Evolutionary conservation across 2,113 vertebrate species (phyloP).

Genomic region (Bujurquina vittata): DNA sequence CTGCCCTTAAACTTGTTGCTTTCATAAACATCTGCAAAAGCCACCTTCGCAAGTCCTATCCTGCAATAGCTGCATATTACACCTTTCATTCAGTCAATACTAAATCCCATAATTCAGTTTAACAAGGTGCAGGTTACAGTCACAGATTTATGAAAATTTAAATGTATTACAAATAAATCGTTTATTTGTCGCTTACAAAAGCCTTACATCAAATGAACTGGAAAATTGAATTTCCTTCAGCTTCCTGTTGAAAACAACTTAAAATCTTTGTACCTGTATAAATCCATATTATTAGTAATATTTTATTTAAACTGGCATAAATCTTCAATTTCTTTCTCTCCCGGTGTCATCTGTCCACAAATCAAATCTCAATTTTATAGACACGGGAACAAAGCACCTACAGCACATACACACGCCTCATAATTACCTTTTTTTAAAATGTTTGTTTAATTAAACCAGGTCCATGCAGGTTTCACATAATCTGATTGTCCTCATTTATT

Average conservation of each 20-base stretch:
- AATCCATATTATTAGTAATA: too few species aligned
- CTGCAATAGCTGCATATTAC: neutral
- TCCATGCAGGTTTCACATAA: neutral
- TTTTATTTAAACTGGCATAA: neutral
- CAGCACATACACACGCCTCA: neutral
- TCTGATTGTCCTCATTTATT: constrained; percentile 1
- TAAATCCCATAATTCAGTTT: neutral
- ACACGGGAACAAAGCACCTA: neutral
- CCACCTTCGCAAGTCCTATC: neutral
- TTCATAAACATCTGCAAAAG: too few species aligned
- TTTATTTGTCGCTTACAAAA: neutral
- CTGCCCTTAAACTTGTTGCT: neutral
- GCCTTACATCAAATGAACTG: neutral
- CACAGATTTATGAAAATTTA: neutral
- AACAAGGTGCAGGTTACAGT: neutral
- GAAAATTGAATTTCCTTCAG: neutral
- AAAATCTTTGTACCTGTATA: neutral
- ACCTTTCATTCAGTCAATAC: neutral
- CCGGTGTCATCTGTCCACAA: neutral
- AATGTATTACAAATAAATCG: neutral
- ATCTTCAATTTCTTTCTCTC: neutral
- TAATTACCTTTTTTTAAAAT: constrained; percentile 3
- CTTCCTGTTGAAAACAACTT: neutral
- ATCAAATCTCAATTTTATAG: neutral
- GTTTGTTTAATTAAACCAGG: neutral